Conservation (phyloP, 2,888 invertebrate species). For the Caenorhabditis sp. region DNA sequence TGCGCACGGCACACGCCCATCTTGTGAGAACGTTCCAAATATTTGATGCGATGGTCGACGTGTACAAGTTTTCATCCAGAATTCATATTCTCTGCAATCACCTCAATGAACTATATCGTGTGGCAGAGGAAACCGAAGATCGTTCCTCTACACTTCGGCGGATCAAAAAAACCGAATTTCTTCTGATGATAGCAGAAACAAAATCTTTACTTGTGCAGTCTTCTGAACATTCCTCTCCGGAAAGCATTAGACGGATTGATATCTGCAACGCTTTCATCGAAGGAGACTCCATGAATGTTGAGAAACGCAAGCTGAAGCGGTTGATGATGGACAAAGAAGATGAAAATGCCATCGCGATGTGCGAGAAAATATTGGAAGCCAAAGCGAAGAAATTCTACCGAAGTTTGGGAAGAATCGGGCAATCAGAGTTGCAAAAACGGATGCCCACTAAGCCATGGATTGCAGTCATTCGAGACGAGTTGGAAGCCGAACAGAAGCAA, state of each 20-base stretch:
- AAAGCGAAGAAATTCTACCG: not conserved
- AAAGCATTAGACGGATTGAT: too few relatives aligned
- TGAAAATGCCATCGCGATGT: not conserved
- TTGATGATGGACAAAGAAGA: not conserved
- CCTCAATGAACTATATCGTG: too few relatives aligned
- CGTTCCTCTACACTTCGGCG: too few relatives aligned
- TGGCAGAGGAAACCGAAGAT: too few relatives aligned
- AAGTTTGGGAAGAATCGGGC: not conserved
- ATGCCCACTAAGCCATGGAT: too few relatives aligned
- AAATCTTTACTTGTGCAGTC: not conserved
- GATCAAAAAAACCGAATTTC: not conserved
- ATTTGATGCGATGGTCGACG: constrained; percentile 9
- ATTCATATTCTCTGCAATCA: constrained; percentile 11
- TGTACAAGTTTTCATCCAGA: constrained; percentile 1
- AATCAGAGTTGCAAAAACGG: too few relatives aligned
- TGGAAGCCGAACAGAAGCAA: too few relatives aligned
- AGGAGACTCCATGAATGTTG: constrained; percentile 21
- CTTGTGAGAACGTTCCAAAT: not conserved
- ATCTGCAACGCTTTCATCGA: not conserved
- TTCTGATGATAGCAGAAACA: constrained; percentile 3
- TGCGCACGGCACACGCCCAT: not conserved
- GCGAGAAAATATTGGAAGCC: not conserved
- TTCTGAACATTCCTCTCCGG: too few relatives aligned
- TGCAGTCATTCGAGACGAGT: too few relatives aligned
- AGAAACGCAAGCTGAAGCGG: not conserved